Conservation (phyloP, 2,888 invertebrate species). For the Calephelis perditalis region DNA sequence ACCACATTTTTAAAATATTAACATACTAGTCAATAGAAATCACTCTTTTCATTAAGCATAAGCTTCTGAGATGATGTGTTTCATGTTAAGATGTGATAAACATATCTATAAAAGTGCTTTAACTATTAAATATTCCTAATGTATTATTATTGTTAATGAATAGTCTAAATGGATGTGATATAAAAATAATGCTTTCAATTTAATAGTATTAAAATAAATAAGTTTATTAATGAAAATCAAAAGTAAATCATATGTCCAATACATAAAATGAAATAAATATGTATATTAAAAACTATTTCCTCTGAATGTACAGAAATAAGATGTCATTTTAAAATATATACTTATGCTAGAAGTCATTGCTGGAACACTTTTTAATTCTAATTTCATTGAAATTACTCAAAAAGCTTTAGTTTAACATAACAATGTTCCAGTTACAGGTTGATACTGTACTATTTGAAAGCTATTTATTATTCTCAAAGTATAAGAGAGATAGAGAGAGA, state of each 20-base stretch:
- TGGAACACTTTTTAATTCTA: too few relatives aligned
- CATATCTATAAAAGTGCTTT: neutral
- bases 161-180: neutral
- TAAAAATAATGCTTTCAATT: neutral
- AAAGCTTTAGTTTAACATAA: too few relatives aligned
- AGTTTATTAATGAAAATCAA: neutral
- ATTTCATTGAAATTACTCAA: too few relatives aligned
- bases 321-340: too few relatives aligned
- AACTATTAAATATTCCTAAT: neutral
- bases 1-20: too few relatives aligned
- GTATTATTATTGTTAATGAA: neutral
- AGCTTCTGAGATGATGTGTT: conserved; percentile 8
- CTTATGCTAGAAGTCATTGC: too few relatives aligned
- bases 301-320: conserved; percentile 3
- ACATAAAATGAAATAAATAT: neutral
- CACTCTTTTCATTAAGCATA: neutral
- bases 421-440: too few relatives aligned
- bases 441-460: too few relatives aligned
- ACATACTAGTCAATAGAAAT: too few relatives aligned
- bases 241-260: neutral
- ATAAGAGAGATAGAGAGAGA: too few relatives aligned
- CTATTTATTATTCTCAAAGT: too few relatives aligned
- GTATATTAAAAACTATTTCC: neutral
- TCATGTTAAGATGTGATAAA: neutral
- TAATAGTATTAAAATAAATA: neutral